These are phyloP conservation scores for Holacanthus passer DNA, from an alignment of 2,113 vertebrate species.

Conservation along the genomic window DNA sequence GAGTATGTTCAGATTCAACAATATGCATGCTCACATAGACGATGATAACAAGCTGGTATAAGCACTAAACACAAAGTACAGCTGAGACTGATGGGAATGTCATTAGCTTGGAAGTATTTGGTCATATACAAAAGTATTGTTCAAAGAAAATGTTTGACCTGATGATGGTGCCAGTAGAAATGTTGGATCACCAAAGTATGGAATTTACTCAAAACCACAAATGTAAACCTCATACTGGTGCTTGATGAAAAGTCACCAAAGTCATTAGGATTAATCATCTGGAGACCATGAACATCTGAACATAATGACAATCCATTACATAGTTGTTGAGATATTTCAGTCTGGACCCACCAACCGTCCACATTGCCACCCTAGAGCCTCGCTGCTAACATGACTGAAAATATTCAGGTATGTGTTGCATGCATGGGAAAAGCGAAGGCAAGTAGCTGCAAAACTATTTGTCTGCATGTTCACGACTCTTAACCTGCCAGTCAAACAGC, in stretches of 20 bases:
- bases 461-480: slow-evolving; percentile 7
- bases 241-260: background rate
- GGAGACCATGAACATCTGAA: background rate
- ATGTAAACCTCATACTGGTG: background rate
- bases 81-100: background rate
- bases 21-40: background rate
- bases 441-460: background rate
- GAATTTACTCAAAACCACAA: background rate
- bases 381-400: background rate
- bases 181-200: background rate
- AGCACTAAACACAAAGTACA: background rate
- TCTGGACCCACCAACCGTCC: background rate
- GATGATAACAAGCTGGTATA: background rate
- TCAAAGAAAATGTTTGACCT: no score
- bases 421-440: background rate
- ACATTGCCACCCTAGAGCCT: no score
- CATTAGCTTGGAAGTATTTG: background rate
- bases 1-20: background rate
- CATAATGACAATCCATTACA: background rate
- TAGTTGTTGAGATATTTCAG: background rate
- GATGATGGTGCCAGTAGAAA: background rate
- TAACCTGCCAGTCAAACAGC: background rate
- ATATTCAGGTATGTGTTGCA: background rate
- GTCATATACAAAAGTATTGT: background rate
- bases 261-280: background rate